These are phyloP conservation scores for Dinomys branickii DNA, from an alignment of 2,113 vertebrate species.

Conservation along the genomic window DNA sequence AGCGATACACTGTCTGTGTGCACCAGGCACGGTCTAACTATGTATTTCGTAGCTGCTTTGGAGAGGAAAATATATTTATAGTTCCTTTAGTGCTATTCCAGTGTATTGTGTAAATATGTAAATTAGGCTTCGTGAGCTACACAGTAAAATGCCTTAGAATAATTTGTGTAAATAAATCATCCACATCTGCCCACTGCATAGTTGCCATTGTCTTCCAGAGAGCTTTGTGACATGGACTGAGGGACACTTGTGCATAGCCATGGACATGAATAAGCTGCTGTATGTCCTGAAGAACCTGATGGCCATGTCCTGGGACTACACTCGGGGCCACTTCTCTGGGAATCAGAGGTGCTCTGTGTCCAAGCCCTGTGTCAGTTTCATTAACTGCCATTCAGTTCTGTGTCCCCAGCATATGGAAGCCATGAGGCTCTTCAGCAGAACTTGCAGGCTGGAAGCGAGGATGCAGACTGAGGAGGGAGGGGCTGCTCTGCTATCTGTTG, in stretches of 20 bases:
- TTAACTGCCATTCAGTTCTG: background rate
- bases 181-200: background rate
- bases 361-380: rapidly evolving
- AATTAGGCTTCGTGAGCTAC: constrained; percentile 48
- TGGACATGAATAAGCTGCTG: background rate
- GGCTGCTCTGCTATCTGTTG: background rate
- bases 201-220: background rate
- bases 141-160: constrained; percentile 49
- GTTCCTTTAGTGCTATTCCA: constrained; percentile 58
- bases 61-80: constrained; percentile 60
- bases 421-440: background rate
- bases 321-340: background rate
- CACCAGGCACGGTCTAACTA: background rate
- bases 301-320: rapidly evolving
- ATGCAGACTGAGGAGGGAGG: constrained; percentile 43
- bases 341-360: background rate
- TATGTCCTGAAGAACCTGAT: background rate
- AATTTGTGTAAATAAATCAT: constrained; percentile 64
- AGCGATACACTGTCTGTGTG: constrained; percentile 2
- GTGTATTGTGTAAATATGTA: constrained; percentile 69
- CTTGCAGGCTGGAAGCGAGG: background rate
- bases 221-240: background rate
- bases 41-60: constrained; percentile 39
- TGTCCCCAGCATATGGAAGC: background rate
- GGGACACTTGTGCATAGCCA: background rate